Percentiles rank a stretch among this genome's conserved stretches.
phyloP scores from a whole-genome alignment of 2,113 vertebrate species.

The Poeciliopsis retropinna region DNA sequence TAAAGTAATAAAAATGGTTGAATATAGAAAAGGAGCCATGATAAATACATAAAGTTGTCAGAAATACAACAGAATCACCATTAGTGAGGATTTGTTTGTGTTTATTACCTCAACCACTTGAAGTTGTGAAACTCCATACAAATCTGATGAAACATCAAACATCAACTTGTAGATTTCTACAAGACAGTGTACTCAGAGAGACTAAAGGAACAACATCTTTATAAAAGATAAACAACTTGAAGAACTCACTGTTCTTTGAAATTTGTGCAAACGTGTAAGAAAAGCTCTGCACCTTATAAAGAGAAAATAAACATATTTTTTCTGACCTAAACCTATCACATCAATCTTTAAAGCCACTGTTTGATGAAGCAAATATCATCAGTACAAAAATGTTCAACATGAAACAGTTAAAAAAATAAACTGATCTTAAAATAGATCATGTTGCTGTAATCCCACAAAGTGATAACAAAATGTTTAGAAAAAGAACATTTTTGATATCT shows the following conservation, averaged over 20 bases:
- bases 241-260: neutral
- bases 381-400: neutral
- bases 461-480: neutral
- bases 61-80: neutral
- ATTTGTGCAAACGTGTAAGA: neutral
- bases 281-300: neutral
- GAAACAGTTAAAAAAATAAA: neutral
- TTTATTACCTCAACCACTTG: conserved; percentile 25
- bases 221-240: conserved; percentile 19
- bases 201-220: conserved; percentile 43
- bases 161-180: conserved; percentile 40
- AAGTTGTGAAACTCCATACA: conserved; percentile 2
- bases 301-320: neutral
- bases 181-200: conserved; percentile 38
- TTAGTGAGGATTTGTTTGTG: neutral
- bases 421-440: neutral
- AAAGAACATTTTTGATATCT: neutral
- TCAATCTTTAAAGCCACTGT: neutral
- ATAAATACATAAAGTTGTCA: neutral
- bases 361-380: neutral
- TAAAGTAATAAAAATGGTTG: neutral
- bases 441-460: neutral
- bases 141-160: conserved; percentile 48
- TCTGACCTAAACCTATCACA: conserved; percentile 11
- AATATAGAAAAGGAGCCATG: neutral